Evolutionary conservation across 2,113 vertebrate species (phyloP), one percentile per base, ranked within the genome.

Genomic region (Xiphophorus hellerii): DNA sequence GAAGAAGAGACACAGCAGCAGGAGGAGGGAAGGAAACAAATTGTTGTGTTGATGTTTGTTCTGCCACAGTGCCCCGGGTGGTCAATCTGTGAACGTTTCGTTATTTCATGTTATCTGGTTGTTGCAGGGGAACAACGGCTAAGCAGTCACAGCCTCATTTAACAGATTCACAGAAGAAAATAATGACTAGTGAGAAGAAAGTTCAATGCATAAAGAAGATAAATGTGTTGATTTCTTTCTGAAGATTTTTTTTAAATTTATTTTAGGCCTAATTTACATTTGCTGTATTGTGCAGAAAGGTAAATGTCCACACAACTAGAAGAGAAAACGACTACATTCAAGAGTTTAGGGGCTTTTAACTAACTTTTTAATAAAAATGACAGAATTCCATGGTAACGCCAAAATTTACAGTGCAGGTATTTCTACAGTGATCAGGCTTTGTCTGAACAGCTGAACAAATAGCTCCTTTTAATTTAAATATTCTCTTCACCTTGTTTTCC

Each of bases 1-100:
- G 88, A 76, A 81, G 48, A 82, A 69, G 37, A 73, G 74, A 81
- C 44, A 81, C 35, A 65, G 66, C 66, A 73, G 72, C 69, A 79
- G 63, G 29, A 42, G 20, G 66, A 83, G 71, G 67, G 71, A 15
- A 77, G 54, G 72, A 86, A 86, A 76, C 31, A 73, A 79, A 84
- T 89, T 91, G 83, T 54, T 80, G 35, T 82, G 76, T 69, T 80
- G 87, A 81, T 84, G 77, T 88, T 80, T 88, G 81, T 86, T 78
- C 65, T 78, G 73, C 74, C 54, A 62, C 74, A 79, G 81, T 77
- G 73, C 90, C 84, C 80, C 71, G 27, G 88, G 89, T 89, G 90
- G 89, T 90, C 78, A 78, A 51, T 85, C 73, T 87, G 78, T 71
- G 66, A 85, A 72, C 70, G 68, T 60, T 63, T 68, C 80, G 70